Base-by-base conservation (phyloP, 2,113 vertebrate genomes). In the Poecile atricapillus region DNA sequence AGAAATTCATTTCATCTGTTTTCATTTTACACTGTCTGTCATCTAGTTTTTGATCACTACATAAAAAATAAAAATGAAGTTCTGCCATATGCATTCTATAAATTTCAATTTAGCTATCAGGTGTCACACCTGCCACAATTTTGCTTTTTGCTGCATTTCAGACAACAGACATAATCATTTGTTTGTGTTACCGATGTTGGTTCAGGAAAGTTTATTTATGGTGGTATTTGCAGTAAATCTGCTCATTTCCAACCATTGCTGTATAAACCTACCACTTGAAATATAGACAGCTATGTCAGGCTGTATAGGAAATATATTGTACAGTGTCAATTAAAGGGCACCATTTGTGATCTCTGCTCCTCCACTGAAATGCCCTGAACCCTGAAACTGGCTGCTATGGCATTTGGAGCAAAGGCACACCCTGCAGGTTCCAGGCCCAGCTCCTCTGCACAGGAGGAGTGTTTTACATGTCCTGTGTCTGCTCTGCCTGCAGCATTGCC, bases 41-140 rank as follows among this genome's bases (percentile, higher is more conserved):
- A 97, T 96, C 79, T 95, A 90, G 79, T 82, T 97, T 98, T 97
- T 97, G 94, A 98, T 97, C 90, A 94, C 89, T 97, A 97, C 97
- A 97, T 96, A 93, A 93, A 97, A 97, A 97, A 97, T 63, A 97
- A 97, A 97, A 98, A 94, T 92, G 33, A 97, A 97, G 97, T 97
- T 97, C 83, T 92, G 58, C 93, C 93, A 91, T 95, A 96, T 88
- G 94, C 87, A 97, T 97, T 98, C 96, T 97, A 97, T 97, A 97
- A 96, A 96, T 98, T 97, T 98, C 97, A 95, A 93, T 95, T 97
- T 95, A 96, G 95, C 94, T 98, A 97, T 98, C 97, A 93, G 95
- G 96, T 97, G 92, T 97, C 97, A 96, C 97, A 98, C 97, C 97
- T 98, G 97, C 87, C 92, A 93, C 83, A 91, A 63, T 55, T 96